A percentile compares a stretch with the other conserved stretches of the same genome.
Evolutionary conservation across 2,797 vertebrate genomes (phyloP).

Genomic region (Chloroceryle inda): DNA sequence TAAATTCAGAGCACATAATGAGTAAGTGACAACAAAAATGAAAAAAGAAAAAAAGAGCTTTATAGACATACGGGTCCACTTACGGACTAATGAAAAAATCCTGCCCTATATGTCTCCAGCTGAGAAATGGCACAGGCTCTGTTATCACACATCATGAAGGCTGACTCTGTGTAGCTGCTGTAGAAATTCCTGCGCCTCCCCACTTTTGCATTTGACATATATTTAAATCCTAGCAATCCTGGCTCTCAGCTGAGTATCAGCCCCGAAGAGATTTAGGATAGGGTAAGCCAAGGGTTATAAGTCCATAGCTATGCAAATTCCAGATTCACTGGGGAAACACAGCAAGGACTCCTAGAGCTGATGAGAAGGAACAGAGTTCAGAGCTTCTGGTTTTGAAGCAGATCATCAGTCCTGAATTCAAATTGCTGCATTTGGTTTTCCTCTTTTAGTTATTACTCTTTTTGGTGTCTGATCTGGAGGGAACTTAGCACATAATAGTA

Average conservation of each 20-base stretch:
- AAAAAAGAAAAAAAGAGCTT: constrained; percentile 5
- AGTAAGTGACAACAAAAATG: not conserved
- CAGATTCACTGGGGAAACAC: constrained; percentile 5
- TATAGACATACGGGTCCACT: constrained; percentile 17
- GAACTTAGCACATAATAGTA: constrained; percentile 28
- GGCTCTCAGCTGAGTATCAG: constrained; percentile 56
- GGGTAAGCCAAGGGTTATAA: constrained; percentile 58
- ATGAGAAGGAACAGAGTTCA: constrained; percentile 54
- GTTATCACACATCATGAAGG: constrained; percentile 4
- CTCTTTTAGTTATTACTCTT: constrained; percentile 41
- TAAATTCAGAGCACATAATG: not conserved
- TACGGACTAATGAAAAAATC: constrained; percentile 43
- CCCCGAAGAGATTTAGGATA: constrained; percentile 42
- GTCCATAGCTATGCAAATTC: constrained; percentile 66
- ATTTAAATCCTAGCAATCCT: constrained; percentile 64
- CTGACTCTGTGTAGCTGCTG: not conserved
- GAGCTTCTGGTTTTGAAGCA: constrained; percentile 46
- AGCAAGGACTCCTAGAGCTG: constrained; percentile 38
- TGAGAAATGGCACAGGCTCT: constrained; percentile 28
- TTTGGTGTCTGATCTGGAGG: not conserved
- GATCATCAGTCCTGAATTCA: constrained; percentile 55
- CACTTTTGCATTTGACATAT: constrained; percentile 45
- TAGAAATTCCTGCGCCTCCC: constrained; percentile 38
- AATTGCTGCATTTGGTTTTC: constrained; percentile 39
- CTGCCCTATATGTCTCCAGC: not conserved